Evolutionary conservation across 2,888 invertebrate species (phyloP), one percentile per base, ranked within the genome.

Genomic region (Leptura quadrifasciata): DNA sequence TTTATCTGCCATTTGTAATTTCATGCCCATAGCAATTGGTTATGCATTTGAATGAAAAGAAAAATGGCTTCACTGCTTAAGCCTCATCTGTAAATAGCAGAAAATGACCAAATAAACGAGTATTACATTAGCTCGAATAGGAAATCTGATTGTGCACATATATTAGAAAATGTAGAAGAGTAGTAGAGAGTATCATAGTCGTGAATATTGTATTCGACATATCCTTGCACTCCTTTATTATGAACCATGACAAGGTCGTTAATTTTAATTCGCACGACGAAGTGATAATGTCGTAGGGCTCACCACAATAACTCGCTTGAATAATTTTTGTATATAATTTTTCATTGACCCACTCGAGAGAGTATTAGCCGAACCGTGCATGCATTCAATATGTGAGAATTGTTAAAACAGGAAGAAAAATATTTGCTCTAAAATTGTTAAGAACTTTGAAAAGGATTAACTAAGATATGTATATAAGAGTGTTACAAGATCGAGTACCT

Each of bases 401-500:
- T 21, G 27, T 31, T 63, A 39, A n/a, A 15, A n/a, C n/a, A n/a
- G 35, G 18, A 63, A 58, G 20, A n/a, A 52, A 61, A 61, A 71
- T 71, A 71, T 71, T 61, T 71, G 71, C 71, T 57, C 57, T 31
- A 21, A 18, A 55, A 54, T 52, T 54, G 39, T 69, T 69, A 69
- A 69, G 71, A 71, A 71, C 71, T 71, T 21, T 71, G 61, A 71
- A 61, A 61, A 35, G 61, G 70, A 73, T 18, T 63, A 68, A 71
- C 74, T 76, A 24, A 76, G 63, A 79, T 75, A 64, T 72, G 58
- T 72, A 75, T 73, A 72, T 79, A 79, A 79, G 77, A 77, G 75
- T 76, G 71, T 77, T 79, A 79, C 65, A 80, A 84, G 79, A 83
- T 81, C 81, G 65, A 70, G 84, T 84, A 83, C 84, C 83, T 84